Evolutionary conservation across 2,797 vertebrate genomes (phyloP), one percentile per base, ranked within the genome.

Genomic region (Sebastes diploproa): DNA sequence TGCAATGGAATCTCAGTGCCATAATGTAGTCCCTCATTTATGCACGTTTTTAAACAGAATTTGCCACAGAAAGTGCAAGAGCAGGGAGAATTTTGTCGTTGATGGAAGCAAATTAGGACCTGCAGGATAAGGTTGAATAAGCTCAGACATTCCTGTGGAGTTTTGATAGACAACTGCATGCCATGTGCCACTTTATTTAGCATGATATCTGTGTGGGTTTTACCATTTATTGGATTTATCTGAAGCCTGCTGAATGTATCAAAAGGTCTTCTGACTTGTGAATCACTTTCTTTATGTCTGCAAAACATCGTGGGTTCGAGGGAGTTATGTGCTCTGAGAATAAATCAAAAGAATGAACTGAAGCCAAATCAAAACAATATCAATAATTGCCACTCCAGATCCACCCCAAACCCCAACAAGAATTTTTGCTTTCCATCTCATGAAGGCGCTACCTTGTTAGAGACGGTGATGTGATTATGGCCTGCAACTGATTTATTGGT

Each of bases 1-100:
- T 72, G 77, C 63, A 81, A 11, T 63, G 78, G 75, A 90, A 86
- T 77, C 63, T 65, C 42, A n/a, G 7, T 27, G 18, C 23, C 16
- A 56, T 9, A 38, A 22, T 34, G 22, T 42, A 32, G 23, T 30
- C 1, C 4, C 7, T 23, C 1, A 68, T 63, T 63, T 36, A 25
- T 12, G 16, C 38, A 64, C 4, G 14, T 18, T 54, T 77, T 20
- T 3, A 62, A 54, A 71, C 8, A 23, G 5, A 75, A 68, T 63
- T 66, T n/a, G 34, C 29, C 11, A 63, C 70, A 2, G 54, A 34
- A 6, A 16, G 32, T 68, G 9, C 14, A 36, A 16, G 38, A 42
- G 38, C 23, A 77, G 50, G 75, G 13, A 16, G 27, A 78, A 32
- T 55, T 27, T 55, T 38, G 4, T 42, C 59, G 20, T 52, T 29